Conservation (phyloP, 2,113 vertebrate genomes). For the Lophius piscatorius region DNA sequence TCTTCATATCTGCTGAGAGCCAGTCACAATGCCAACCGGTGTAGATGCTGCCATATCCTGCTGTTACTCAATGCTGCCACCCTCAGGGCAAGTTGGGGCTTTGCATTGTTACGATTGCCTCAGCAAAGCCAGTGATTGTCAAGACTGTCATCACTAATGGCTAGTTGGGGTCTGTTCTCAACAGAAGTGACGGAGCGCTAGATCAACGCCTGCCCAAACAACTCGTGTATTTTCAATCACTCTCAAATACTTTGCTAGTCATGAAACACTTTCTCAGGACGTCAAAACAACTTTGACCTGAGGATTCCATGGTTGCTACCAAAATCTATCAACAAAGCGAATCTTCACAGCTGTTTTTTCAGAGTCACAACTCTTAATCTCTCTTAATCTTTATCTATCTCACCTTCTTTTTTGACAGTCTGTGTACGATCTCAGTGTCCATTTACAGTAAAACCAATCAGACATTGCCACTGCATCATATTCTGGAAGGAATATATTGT, state of each 20-base stretch:
- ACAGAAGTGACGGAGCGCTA: constrained; percentile 35
- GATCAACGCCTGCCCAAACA: constrained; percentile 59
- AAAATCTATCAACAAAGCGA: constrained; percentile 26
- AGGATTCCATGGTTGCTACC: constrained; percentile 27
- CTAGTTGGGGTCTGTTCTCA: constrained; percentile 52
- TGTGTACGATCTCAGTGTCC: constrained; percentile 56
- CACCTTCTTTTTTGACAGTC: constrained; percentile 51
- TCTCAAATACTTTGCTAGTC: constrained; percentile 33
- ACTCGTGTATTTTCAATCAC: background rate
- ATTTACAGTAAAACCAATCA: constrained; percentile 67
- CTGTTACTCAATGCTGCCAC: constrained; percentile 67
- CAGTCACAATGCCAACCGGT: constrained; percentile 57
- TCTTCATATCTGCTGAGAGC: constrained; percentile 45
- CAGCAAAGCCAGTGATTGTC: constrained; percentile 48
- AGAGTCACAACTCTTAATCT: too few species aligned
- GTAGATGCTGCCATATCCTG: constrained; percentile 66
- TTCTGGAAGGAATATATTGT: constrained; percentile 71
- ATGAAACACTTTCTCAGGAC: constrained; percentile 38
- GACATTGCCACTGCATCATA: constrained; percentile 66
- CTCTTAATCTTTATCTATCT: constrained; percentile 44
- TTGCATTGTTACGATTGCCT: constrained; percentile 67
- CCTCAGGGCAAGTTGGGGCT: constrained; percentile 53
- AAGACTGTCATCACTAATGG: constrained; percentile 57
- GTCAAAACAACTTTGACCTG: constrained; percentile 24
- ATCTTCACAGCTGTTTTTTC: too few species aligned